phyloP scores from a whole-genome alignment of 2,797 vertebrate genomes.

The Pipistrellus pygmaeus region DNA sequence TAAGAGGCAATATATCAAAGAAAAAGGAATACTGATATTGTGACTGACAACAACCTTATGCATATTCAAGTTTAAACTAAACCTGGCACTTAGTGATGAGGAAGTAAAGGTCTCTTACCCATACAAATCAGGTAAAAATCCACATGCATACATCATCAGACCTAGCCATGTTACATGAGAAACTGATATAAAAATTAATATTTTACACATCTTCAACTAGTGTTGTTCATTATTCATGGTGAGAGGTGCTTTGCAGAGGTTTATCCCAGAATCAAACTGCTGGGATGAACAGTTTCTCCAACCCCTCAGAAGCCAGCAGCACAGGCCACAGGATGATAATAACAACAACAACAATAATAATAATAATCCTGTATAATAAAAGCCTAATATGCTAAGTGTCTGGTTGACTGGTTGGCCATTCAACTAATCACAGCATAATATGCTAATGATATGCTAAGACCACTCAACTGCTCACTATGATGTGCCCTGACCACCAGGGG shows the following conservation, averaged over 20 bases:
- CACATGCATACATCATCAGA: neutral
- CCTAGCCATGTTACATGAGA: neutral
- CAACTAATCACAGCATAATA: too few species aligned
- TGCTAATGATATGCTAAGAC: too few species aligned
- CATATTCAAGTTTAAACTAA: neutral
- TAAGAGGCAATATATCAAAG: neutral
- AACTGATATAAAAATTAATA: neutral
- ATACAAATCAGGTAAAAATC: neutral
- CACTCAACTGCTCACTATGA: too few species aligned
- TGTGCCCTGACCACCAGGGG: too few species aligned
- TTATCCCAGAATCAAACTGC: neutral
- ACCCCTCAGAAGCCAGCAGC: neutral
- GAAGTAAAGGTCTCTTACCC: neutral
- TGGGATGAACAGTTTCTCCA: neutral
- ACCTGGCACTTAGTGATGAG: neutral
- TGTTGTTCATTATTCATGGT: too few species aligned
- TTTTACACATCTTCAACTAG: neutral
- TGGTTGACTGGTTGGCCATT: too few species aligned
- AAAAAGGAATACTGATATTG: neutral
- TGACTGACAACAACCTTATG: neutral
- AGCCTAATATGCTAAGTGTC: too few species aligned
- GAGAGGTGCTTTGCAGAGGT: neutral
- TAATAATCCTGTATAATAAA: neutral
- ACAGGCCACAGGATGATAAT: too few species aligned
- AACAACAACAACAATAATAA: neutral